These are phyloP conservation scores for Lochmaea capreae DNA, from an alignment of 2,888 invertebrate genomes.

Conservation along the genomic window DNA sequence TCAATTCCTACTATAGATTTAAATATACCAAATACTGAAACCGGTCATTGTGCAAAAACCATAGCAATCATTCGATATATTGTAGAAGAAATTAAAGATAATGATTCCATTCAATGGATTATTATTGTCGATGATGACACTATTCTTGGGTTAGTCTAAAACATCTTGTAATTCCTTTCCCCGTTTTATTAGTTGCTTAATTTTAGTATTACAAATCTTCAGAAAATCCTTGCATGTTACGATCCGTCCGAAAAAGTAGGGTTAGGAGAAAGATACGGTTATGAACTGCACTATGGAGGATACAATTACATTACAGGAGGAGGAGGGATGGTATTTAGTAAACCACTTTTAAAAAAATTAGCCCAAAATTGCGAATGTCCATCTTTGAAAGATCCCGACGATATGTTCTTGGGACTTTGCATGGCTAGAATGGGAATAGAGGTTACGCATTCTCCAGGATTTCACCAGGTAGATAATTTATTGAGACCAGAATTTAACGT, in stretches of 20 bases:
- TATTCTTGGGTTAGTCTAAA: slow-evolving; percentile 79
- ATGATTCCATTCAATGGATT: slow-evolving; percentile 72
- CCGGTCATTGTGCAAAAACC: slow-evolving; percentile 92
- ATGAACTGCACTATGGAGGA: slow-evolving; percentile 73
- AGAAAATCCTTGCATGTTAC: slow-evolving; percentile 79
- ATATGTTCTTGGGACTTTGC: slow-evolving; percentile 92
- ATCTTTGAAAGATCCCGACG: slow-evolving; percentile 80
- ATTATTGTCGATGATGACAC: slow-evolving; percentile 94
- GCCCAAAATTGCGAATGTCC: slow-evolving; percentile 79
- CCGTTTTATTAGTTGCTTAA: too few species aligned
- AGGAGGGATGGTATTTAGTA: slow-evolving; percentile 85
- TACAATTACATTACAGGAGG: slow-evolving; percentile 96
- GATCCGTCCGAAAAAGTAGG: slow-evolving; percentile 69
- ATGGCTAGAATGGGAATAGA: slow-evolving; percentile 72
- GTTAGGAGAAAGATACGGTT: slow-evolving; percentile 93
- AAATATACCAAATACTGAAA: slow-evolving; percentile 83
- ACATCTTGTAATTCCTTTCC: not conserved
- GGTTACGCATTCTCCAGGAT: slow-evolving; percentile 81
- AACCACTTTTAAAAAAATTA: slow-evolving; percentile 71
- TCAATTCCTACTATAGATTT: slow-evolving; percentile 76
- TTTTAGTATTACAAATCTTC: slow-evolving; percentile 75
- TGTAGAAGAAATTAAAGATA: slow-evolving; percentile 66
- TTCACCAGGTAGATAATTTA: slow-evolving; percentile 83
- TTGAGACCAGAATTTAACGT: too few species aligned
- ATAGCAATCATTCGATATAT: slow-evolving; percentile 78